Base-by-base conservation (phyloP, 2,888 invertebrate species). In the Lasioglossum calceatum region DNA sequence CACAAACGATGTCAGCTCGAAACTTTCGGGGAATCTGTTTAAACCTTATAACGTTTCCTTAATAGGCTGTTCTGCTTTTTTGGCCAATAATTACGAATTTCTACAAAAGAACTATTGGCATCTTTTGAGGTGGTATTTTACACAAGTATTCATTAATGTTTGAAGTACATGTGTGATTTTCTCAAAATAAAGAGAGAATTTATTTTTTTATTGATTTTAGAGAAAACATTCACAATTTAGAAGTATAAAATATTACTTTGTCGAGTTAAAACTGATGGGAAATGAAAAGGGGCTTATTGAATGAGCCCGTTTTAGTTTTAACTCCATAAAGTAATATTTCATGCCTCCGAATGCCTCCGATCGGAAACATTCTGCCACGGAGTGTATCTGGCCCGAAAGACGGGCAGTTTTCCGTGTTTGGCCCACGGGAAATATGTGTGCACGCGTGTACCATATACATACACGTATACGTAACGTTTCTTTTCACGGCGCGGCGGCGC, bases 361-460 rank as follows among this genome's bases (percentile, higher is more conserved):
- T 32, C 1, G 32, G 32, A 32, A 32, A 32, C 32, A 32, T 32
- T 32, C 32, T 32, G 32, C 32, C 32, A 32, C 32, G 32, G 32
- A 32, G 32, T 32, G 32, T 32, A 27, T 12, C 7, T 32, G 16
- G 64, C 16, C 32, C 61, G 61, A 32, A 32, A 32, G 64, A 16
- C 19, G 8, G 5, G 4, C 32, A 32, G 16, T 16, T 64, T 64
- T 19, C 32, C 32, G 32, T 32, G 64, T 64, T 36, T 3, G 64
- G 64, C 64, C 19, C 64, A 19, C 64, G 50, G 80, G 36, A 84
- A 73, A 77, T 82, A 61, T 32, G 61, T 58, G 19, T 27, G 36
- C 50, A 16, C 39, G 73, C 42, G 32, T 54, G 72, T 61, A 27
- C 27, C 27, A 27, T 27, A 27, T 27, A 27, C 27, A 32, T 23